These are phyloP conservation scores for Helicorthomorpha holstii DNA, from an alignment of 1,140 invertebrate species.

Conservation along the genomic window DNA sequence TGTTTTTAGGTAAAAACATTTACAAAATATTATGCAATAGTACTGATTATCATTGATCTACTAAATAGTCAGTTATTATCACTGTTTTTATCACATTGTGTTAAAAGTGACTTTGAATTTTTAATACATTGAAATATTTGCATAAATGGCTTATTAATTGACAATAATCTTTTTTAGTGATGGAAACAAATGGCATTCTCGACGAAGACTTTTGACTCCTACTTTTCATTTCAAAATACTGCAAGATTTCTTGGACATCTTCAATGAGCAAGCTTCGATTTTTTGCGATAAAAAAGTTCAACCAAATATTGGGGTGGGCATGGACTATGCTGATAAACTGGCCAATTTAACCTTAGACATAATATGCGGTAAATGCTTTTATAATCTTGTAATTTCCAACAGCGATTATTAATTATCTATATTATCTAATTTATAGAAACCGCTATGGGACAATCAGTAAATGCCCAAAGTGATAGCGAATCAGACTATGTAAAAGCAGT, in stretches of 20 bases:
- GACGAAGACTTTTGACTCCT: constrained; percentile 77
- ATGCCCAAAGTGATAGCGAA: constrained; percentile 44
- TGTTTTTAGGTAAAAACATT: neutral
- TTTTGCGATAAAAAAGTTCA: constrained; percentile 33
- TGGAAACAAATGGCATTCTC: constrained; percentile 54
- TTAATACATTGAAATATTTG: neutral
- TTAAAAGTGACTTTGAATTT: neutral
- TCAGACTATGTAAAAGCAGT: constrained; percentile 59
- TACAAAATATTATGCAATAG: too few species aligned
- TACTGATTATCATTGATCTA: too few species aligned
- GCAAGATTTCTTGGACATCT: constrained; percentile 62
- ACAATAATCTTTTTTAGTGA: neutral
- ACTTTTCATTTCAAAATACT: constrained; percentile 79
- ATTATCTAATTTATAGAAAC: constrained; percentile 41
- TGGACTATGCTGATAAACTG: neutral
- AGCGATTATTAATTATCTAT: constrained; percentile 6
- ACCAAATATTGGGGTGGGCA: neutral
- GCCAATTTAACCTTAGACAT: neutral
- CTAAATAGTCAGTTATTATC: neutral
- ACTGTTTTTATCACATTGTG: neutral
- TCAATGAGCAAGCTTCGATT: constrained; percentile 52
- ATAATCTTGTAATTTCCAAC: neutral
- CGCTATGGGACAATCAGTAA: constrained; percentile 58
- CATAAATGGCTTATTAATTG: neutral
- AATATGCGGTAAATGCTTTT: neutral